These are phyloP conservation scores for Ornithorhynchus anatinus DNA, from an alignment of 2,113 vertebrate genomes.

Conservation along the genomic window DNA sequence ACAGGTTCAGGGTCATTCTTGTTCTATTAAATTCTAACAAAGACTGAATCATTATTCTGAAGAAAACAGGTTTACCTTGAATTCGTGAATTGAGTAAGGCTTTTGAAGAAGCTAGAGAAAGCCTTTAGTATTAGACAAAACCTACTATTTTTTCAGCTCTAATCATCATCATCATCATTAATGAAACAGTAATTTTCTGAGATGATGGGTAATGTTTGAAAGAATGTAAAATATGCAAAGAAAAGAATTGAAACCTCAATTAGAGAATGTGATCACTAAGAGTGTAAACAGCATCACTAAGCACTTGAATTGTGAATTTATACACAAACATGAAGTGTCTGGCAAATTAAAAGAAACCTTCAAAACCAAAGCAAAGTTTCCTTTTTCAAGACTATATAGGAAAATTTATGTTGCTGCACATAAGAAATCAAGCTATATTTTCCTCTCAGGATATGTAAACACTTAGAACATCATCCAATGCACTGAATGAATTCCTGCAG, in stretches of 20 bases:
- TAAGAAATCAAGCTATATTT: too few species aligned
- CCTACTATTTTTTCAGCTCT: conserved; percentile 39
- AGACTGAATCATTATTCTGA: conserved; percentile 52
- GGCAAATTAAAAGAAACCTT: too few species aligned
- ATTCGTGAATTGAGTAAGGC: conserved; percentile 47
- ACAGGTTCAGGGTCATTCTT: conserved; percentile 49
- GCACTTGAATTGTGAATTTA: neutral
- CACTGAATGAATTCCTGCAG: too few species aligned
- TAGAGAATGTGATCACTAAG: conserved; percentile 18
- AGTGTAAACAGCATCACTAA: conserved; percentile 30
- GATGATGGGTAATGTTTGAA: too few species aligned
- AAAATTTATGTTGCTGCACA: too few species aligned
- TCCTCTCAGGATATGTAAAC: too few species aligned
- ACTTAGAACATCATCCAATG: too few species aligned
- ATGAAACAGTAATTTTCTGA: too few species aligned
- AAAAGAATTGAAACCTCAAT: conserved; percentile 33
- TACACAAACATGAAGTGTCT: conserved; percentile 22
- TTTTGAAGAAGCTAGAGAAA: conserved; percentile 51
- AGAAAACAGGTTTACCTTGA: conserved; percentile 63
- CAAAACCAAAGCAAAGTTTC: too few species aligned
- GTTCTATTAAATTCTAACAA: conserved; percentile 57
- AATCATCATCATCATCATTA: too few species aligned
- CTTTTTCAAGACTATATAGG: too few species aligned
- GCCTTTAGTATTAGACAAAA: conserved; percentile 55
- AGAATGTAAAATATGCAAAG: conserved; percentile 24